Evolutionary conservation across 2,113 vertebrate species (phyloP).

Genomic region (Mobula hypostoma): DNA sequence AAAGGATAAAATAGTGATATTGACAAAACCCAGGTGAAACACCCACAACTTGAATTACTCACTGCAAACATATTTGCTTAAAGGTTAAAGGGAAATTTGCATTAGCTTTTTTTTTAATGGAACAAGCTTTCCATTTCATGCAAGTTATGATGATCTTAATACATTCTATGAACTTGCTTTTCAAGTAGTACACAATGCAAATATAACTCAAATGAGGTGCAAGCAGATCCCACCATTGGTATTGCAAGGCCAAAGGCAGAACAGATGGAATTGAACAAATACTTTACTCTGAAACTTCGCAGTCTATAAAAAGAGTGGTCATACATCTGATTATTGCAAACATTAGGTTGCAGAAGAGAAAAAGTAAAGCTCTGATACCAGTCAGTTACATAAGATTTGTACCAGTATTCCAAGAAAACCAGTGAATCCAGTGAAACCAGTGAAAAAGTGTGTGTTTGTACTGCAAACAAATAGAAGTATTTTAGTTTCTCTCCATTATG

Average conservation of each 20-base stretch:
- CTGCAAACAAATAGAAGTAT: neutral
- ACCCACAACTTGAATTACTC: neutral
- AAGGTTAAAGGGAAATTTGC: slow-evolving; percentile 17
- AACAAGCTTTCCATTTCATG: slow-evolving; percentile 17
- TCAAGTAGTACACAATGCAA: neutral
- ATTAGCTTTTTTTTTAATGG: slow-evolving; percentile 2
- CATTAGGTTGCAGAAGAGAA: neutral
- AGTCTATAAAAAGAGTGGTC: neutral
- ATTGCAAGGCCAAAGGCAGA: slow-evolving; percentile 28
- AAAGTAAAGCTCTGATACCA: neutral
- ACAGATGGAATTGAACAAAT: neutral
- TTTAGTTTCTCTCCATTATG: neutral
- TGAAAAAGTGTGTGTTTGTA: neutral
- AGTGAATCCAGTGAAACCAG: neutral
- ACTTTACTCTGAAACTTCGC: neutral
- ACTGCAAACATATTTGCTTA: slow-evolving; percentile 25
- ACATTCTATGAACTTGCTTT: slow-evolving; percentile 8
- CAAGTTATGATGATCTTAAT: neutral
- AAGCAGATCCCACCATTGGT: neutral
- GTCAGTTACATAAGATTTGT: neutral
- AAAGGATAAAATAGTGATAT: neutral
- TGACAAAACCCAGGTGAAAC: neutral
- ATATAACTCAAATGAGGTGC: slow-evolving; percentile 10
- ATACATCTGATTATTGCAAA: neutral
- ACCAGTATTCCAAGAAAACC: neutral